Evolutionary conservation across 2,797 vertebrate species (phyloP), one percentile per base, ranked within the genome.

Genomic region (Malurus splendens): DNA sequence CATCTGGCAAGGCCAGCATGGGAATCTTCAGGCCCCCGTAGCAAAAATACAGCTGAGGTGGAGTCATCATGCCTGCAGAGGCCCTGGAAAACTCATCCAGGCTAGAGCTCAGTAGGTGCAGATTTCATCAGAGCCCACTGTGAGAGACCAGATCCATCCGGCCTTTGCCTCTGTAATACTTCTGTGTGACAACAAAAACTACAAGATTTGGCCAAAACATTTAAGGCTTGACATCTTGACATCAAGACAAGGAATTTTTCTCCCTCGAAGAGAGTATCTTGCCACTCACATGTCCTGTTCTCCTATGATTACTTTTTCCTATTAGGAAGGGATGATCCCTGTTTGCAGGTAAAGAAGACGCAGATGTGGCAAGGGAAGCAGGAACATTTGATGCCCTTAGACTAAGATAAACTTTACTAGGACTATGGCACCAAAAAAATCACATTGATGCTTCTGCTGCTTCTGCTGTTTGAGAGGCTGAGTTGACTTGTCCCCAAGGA

Each of bases 221-320:
- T 80, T 73, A 84, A 64, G 15, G 28, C 9, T 28, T 50, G 38
- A 24, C 6, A 68, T 10, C 9, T 28, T 50, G 38, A 24, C 6
- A 68, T 10, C 9, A 42, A 6, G 12, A 22, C 11, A 72, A 33
- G 9, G 17, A 4, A 4, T 18, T 52, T 56, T 64, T 24, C 16
- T 24, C 11, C 27, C 27, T 30, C 25, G 25, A 10, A 36, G 16
- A 66, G 7, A 50, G 10, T 8, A n/a, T 44, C 32, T 28, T 38
- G 32, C 14, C 14, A 19, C 6, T 42, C 0, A 0, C 3, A 10
- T 4, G 22, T 33, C 33, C 27, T 50, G 10, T 17, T 41, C 32
- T 59, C 17, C 42, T 41, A 44, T 30, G 24, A 51, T 15, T 42
- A 25, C 17, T 78, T 36, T 28, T 13, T 50, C 24, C 14, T 2